Base-by-base conservation (phyloP, 2,797 vertebrate species). In the Tarsius wallacei region DNA sequence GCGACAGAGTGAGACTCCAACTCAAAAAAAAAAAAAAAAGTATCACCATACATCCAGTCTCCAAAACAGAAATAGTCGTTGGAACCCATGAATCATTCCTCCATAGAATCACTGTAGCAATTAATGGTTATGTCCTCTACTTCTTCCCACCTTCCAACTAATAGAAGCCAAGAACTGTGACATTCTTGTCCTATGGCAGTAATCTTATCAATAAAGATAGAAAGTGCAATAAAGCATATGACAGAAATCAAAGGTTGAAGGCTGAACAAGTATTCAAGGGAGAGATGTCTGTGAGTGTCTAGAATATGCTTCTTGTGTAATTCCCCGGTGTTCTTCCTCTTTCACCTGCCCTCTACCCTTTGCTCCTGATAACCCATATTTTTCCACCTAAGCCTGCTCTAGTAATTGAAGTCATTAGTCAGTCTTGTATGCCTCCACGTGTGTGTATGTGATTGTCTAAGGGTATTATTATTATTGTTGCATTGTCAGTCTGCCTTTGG, bases 271-370 rank as follows among this genome's bases (percentile, higher is more conserved):
- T 13, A 2, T 22, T 66, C 55, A 33, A 64, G 36, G 51, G 2
- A 33, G 55, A 33, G 57, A 3, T 0, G 0, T 24, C 21, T 12
- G 31, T 24, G 12, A 33, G 12, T 1, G 0, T 6, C 31, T n/a
- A 57, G 42, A 42, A 74, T 24, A 15, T 0, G 11, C 7, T 14
- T 42, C 13, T 26, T 70, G 9, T n/a, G 5, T 13, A 11, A 10
- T 7, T 49, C 33, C 55, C 57, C 28, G 21, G 9, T 3, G 28
- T 28, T 1, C 36, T n/a, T 26, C 24, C 61, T 88, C 49, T 86
- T 81, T 28, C 64, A 87, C 13, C 31, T 19, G 16, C 17, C 42
- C 14, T 24, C 61, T 77, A 2, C 5, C 12, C 55, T 47, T 77
- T 15, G 26, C 24, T 84, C 19, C 36, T 17, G 2, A 17, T 7